Percentiles rank a stretch among this genome's conserved stretches.
Conservation (phyloP, 1,140 invertebrate genomes). For the Helicoverpa armigera region DNA sequence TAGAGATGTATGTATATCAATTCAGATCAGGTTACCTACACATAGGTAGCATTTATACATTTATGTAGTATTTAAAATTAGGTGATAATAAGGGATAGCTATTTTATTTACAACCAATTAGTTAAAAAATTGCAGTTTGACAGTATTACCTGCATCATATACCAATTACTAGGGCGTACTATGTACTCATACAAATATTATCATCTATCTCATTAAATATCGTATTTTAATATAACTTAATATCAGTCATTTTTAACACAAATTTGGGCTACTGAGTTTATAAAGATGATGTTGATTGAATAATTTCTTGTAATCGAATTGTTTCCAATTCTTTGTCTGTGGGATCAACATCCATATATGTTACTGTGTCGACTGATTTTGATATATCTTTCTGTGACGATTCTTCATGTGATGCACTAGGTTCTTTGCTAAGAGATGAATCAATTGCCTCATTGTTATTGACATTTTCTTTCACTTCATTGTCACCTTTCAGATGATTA, state of each 20-base stretch:
- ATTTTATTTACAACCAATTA: too few species aligned
- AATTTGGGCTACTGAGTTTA: neutral
- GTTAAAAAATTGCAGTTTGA: too few species aligned
- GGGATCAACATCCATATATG: slow-evolving; percentile 7
- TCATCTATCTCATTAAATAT: neutral
- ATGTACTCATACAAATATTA: neutral
- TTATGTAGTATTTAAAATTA: too few species aligned
- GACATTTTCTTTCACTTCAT: neutral
- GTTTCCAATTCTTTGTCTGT: neutral
- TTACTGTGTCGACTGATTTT: neutral
- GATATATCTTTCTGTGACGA: neutral
- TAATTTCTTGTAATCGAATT: neutral
- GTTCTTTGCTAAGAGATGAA: neutral
- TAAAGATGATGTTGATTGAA: neutral
- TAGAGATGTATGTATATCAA: neutral
- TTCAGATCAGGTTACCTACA: neutral
- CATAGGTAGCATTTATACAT: too few species aligned
- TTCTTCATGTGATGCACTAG: neutral
- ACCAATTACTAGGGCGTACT: neutral
- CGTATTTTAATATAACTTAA: neutral
- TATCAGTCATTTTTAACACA: neutral
- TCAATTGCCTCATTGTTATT: neutral
- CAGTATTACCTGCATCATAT: too few species aligned
- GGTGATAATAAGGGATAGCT: too few species aligned
- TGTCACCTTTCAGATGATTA: neutral